These are phyloP conservation scores for Scalopus aquaticus DNA, from an alignment of 2,113 vertebrate species.

Conservation along the genomic window DNA sequence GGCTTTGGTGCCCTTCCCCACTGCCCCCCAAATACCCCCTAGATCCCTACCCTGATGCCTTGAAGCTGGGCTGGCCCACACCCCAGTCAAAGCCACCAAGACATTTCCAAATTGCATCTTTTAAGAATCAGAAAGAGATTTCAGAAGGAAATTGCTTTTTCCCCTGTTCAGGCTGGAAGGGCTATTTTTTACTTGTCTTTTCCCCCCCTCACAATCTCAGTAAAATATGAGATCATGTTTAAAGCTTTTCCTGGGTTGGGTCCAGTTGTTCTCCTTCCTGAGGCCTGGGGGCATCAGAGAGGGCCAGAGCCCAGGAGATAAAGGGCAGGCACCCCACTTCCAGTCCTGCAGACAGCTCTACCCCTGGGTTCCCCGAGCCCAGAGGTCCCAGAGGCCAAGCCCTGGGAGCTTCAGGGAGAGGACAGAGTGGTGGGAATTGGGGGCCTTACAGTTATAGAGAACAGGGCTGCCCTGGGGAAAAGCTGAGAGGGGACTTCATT, in stretches of 20 bases:
- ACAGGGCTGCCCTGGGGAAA: background rate
- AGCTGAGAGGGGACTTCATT: background rate
- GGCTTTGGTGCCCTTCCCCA: background rate
- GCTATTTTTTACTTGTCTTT: constrained; percentile 34
- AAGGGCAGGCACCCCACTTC: fast-evolving
- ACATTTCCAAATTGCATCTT: constrained; percentile 63
- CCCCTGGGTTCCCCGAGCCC: background rate
- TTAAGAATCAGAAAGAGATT: constrained; percentile 77
- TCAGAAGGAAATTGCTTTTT: constrained; percentile 80
- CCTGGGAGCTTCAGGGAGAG: too few relatives aligned
- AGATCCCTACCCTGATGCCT: background rate
- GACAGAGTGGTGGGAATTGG: fast-evolving
- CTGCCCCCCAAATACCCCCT: background rate
- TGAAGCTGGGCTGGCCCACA: background rate
- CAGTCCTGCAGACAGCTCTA: background rate
- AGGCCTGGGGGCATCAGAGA: background rate
- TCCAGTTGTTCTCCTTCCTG: background rate
- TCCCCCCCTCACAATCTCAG: constrained; percentile 62
- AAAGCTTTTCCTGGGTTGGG: background rate
- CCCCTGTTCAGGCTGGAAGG: constrained; percentile 28
- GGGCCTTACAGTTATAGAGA: background rate
- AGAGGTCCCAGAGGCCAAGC: background rate
- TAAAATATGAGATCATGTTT: constrained; percentile 2
- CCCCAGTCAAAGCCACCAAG: background rate
- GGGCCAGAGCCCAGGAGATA: fast-evolving